Evolutionary conservation across 2,888 invertebrate genomes (phyloP), one percentile per base, ranked within the genome.

Genomic region (Eumacrocentrus americanus): DNA sequence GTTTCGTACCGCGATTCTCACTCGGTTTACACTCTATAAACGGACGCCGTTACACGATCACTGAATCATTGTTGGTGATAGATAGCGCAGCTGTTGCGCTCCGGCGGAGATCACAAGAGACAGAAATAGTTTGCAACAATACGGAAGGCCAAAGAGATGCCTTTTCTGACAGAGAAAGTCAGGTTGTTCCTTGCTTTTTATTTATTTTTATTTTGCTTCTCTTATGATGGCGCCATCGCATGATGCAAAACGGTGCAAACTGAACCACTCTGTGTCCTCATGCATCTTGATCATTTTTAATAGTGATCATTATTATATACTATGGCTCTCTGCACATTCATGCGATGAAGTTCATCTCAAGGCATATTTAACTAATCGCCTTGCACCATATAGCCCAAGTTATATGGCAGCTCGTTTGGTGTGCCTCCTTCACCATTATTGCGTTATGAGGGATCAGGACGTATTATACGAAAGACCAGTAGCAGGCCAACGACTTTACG

Each of bases 391-490:
- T 70, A 70, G 71, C 69, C 73, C 73, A 77, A 72, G 71, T 79
- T 76, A 78, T 38, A 40, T 74, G 75, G 72, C 72, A 73, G 72
- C 72, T 73, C 74, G 71, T 75, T 77, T 56, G 38, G 56, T 48
- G 35, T 25, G 40, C 47, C 58, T 40, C 50, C 56, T 56, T 59
- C 62, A 67, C 70, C 69, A 73, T 75, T 78, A 77, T 76, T 76
- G 71, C 70, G 73, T 78, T 78, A 75, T 68, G 72, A 79, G 71
- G 70, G 70, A 74, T 70, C 69, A 71, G 66, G 68, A 20, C 70
- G 70, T 67, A 78, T 79, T 80, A 80, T 77, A 75, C 67, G 74
- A 72, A 80, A 80, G 75, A 80, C 80, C 79, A 69, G 80, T 80
- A 80, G 80, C 76, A 58, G 70, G 70, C 66, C 71, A 73, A 74